These are phyloP conservation scores for Hylaeus anthracinus DNA, from an alignment of 1,140 invertebrate genomes.

Conservation along the genomic window DNA sequence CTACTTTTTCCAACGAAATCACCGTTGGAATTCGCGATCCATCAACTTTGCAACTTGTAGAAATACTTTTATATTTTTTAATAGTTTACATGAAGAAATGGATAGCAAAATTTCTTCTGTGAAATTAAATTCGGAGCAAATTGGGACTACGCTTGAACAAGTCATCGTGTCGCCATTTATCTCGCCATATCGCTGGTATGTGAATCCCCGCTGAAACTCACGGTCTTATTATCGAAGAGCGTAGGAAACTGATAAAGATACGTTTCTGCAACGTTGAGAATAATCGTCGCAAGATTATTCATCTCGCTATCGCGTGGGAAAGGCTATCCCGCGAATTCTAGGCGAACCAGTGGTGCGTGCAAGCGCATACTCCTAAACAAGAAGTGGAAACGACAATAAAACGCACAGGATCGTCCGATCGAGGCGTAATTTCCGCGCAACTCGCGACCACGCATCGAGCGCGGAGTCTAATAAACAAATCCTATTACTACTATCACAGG, in stretches of 20 bases:
- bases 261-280: background rate
- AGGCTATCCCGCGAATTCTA: background rate
- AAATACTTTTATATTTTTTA: too few relatives aligned
- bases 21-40: too few relatives aligned
- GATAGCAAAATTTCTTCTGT: too few relatives aligned
- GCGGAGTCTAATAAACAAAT: too few relatives aligned
- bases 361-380: background rate
- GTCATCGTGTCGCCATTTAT: background rate
- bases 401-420: too few relatives aligned
- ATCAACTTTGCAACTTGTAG: too few relatives aligned
- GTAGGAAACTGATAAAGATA: background rate
- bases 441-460: too few relatives aligned
- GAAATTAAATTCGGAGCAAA: background rate
- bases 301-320: constrained; percentile 15
- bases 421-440: background rate
- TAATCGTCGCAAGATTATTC: constrained; percentile 3
- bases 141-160: background rate
- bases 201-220: too few relatives aligned
- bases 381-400: background rate
- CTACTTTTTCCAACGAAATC: background rate
- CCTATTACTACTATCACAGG: too few relatives aligned
- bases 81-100: too few relatives aligned
- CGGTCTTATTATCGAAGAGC: too few relatives aligned
- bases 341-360: background rate
- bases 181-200: too few relatives aligned